A percentile compares a stretch with the other conserved stretches of the same genome.
Evolutionary conservation across 1,140 invertebrate genomes (phyloP).

Genomic region (Drosophila melanica): DNA sequence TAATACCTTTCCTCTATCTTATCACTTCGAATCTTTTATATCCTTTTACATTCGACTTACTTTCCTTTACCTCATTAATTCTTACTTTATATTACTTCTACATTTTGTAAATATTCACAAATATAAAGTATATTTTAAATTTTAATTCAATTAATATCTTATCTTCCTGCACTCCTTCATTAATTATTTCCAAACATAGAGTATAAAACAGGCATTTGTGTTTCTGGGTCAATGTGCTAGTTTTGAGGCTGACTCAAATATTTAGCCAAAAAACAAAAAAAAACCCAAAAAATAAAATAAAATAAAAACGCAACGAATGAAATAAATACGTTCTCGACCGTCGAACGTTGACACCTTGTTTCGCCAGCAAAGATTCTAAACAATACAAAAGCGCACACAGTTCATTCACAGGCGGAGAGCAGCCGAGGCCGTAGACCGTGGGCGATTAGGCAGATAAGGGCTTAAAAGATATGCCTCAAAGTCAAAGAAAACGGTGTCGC

Average conservation of each 20-base stretch:
- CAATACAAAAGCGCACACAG: constrained; percentile 36
- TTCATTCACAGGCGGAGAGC: constrained; percentile 43
- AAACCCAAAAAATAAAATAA: background rate
- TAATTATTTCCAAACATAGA: background rate
- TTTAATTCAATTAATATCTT: too few relatives aligned
- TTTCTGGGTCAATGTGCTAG: constrained; percentile 67
- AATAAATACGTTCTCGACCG: constrained; percentile 21
- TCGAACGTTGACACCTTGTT: constrained; percentile 64
- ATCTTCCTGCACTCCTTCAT: too few relatives aligned
- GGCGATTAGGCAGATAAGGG: constrained; percentile 59
- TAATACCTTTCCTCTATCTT: too few relatives aligned
- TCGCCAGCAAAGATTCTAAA: constrained; percentile 30
- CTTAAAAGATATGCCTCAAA: constrained; percentile 41
- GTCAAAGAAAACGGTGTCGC: constrained; percentile 21
- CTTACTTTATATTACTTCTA: too few relatives aligned
- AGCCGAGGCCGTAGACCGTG: background rate
- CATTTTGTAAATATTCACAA: too few relatives aligned
- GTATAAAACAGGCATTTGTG: constrained; percentile 30
- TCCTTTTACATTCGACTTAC: too few relatives aligned
- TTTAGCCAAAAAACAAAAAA: constrained; percentile 16
- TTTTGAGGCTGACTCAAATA: constrained; percentile 31
- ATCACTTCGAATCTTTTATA: too few relatives aligned
- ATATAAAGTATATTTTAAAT: too few relatives aligned
- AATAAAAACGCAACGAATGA: constrained; percentile 2
- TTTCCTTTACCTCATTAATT: too few relatives aligned